Evolutionary conservation across 1,140 invertebrate species (phyloP).

Genomic region (Caenorhabditis briggsae): DNA sequence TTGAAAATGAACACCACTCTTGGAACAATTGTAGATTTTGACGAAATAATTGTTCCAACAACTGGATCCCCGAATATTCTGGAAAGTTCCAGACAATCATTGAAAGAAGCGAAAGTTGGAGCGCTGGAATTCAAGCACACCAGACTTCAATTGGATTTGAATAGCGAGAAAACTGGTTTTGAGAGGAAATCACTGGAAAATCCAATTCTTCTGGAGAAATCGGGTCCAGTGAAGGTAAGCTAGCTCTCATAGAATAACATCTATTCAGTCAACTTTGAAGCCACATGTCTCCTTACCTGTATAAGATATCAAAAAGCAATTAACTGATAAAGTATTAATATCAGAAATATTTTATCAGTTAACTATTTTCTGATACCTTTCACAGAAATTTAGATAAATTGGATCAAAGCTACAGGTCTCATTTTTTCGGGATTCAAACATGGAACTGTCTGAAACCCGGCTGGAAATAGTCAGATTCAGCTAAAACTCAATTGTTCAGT

Average conservation of each 20-base stretch:
- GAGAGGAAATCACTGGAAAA: not conserved
- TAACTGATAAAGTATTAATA: no score
- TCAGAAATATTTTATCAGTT: no score
- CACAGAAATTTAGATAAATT: no score
- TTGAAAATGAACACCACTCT: not conserved
- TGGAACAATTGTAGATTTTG: constrained; percentile 5
- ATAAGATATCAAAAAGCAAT: no score
- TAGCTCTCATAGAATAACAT: not conserved
- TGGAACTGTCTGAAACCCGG: no score
- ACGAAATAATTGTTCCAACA: not conserved
- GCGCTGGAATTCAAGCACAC: not conserved
- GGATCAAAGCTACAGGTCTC: no score
- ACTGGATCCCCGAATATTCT: not conserved
- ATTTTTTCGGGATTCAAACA: no score
- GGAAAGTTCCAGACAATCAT: not conserved
- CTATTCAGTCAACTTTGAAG: not conserved
- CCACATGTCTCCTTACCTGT: no score
- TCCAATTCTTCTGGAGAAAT: not conserved
- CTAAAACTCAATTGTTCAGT: no score
- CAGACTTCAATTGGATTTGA: not conserved
- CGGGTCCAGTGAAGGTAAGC: not conserved
- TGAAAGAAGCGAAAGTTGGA: not conserved
- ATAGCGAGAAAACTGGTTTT: not conserved
- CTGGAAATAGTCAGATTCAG: no score
- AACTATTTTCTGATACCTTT: no score